Base-by-base conservation (phyloP, 2,797 vertebrate genomes). In the Lateolabrax maculatus region DNA sequence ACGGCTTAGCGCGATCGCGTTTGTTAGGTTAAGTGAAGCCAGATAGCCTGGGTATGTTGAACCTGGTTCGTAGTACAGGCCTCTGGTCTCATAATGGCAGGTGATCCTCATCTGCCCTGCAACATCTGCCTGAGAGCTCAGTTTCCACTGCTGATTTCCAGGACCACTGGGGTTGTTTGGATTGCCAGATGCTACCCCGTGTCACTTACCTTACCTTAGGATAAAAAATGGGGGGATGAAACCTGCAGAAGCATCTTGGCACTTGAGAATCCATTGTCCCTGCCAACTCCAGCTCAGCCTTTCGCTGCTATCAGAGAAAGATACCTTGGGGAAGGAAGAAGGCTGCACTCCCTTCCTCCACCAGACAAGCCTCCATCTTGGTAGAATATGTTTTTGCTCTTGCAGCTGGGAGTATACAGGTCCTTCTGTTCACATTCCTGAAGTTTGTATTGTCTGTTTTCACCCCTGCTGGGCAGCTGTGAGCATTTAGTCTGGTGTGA, bases 61-160 rank as follows among this genome's bases (percentile, higher is more conserved):
- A n/a, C n/a, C n/a, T n/a, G n/a, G n/a, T n/a, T n/a, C n/a, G n/a
- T n/a, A n/a, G n/a, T n/a, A n/a, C n/a, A n/a, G n/a, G n/a, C n/a
- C n/a, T n/a, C n/a, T n/a, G n/a, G 37, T 71, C 21, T 53, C 25
- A 74, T n/a, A 44, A 25, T 43, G 39, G 48, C 49, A 55, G 52
- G 21, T 44, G 51, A 62, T 41, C 16, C 36, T 71, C 36, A 69
- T 61, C 49, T 70, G 36, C 37, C 21, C 6, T 29, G 6, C 15
- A 36, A 56, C 67, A 60, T 61, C 58, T 66, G 39, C 43, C 41
- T 41, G 31, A 65, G 25, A 68, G 51, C 57, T 52, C 62, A 46
- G 44, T 68, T 66, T n/a, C 51, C 43, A 49, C 56, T 31, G 23
- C 25, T 57, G n/a, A 3, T 80, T 12, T 62, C 62, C 23, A 39